These are phyloP conservation scores for Drosophila differens DNA, from an alignment of 2,888 invertebrate genomes.

Conservation along the genomic window DNA sequence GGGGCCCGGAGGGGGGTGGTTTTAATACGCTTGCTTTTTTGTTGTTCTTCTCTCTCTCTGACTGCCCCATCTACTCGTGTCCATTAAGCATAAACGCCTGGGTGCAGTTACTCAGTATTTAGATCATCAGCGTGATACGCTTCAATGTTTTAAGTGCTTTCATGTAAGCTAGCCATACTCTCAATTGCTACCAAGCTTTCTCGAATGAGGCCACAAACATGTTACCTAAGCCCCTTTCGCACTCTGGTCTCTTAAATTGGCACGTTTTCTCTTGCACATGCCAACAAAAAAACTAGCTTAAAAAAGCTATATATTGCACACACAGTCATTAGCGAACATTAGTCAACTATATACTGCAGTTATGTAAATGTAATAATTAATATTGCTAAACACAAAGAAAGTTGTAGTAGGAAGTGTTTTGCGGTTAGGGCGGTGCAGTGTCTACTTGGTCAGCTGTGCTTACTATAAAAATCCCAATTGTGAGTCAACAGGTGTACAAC, in stretches of 20 bases:
- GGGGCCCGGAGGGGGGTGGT: neutral
- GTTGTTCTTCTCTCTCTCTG: neutral
- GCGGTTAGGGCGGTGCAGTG: neutral
- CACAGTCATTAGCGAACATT: slow-evolving; percentile 53
- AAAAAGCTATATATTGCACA: neutral
- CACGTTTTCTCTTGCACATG: slow-evolving; percentile 34
- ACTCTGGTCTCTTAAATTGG: slow-evolving; percentile 40
- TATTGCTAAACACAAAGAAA: neutral
- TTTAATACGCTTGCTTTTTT: slow-evolving; percentile 36
- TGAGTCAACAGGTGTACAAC: slow-evolving; percentile 43
- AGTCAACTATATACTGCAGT: slow-evolving; percentile 36
- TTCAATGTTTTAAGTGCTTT: slow-evolving; percentile 33
- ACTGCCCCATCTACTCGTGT: slow-evolving; percentile 16
- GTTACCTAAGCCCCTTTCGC: slow-evolving; percentile 55
- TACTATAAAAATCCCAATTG: slow-evolving; percentile 13
- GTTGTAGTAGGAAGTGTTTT: neutral
- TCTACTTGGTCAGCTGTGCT: slow-evolving; percentile 21
- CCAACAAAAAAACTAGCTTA: neutral
- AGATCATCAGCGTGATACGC: slow-evolving; percentile 52
- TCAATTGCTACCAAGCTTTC: slow-evolving; percentile 12
- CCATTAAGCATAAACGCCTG: slow-evolving; percentile 48
- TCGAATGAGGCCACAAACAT: slow-evolving; percentile 17
- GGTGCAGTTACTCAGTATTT: slow-evolving; percentile 43
- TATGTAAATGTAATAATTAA: slow-evolving; percentile 29
- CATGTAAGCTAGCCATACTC: slow-evolving; percentile 21